Evolutionary conservation across 1,140 invertebrate species (phyloP), one percentile per base, ranked within the genome.

Genomic region (Diachasmimorpha longicaudata): DNA sequence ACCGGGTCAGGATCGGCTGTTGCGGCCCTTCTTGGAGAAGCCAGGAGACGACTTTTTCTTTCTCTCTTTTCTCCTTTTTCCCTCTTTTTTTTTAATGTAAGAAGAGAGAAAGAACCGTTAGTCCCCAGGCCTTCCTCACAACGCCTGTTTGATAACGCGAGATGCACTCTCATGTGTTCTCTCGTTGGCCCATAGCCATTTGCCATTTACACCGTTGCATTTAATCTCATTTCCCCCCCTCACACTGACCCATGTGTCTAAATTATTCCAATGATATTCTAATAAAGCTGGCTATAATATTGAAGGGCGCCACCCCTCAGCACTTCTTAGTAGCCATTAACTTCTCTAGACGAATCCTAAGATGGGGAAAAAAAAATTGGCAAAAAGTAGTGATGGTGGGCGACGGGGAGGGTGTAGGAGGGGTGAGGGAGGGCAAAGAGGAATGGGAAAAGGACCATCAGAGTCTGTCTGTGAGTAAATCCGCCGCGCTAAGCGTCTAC

Each of bases 21-120:
- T 0, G 11, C 25, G 74, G 68, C 74, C 74, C 74, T 76, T 76
- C 74, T 76, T 71, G 37, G 74, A 75, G 74, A 75, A 75, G 68
- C 74, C 36, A 58, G 31, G 37, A 71, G 66, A 68, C 31, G 0
- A 71, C 21, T 71, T 71, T 76, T 72, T 52, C 39, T 25, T 70
- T 16, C 16, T 14, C 36, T 70, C 37, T 63, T 63, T 63, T 11
- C 58, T 63, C 21, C 23, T 19, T 23, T 25, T 25, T 23, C 14
- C 23, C 19, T 31, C 23, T 63, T 25, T 63, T 63, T 58, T 25
- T n/a, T 67, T 9, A 31, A 39, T 69, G 19, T 42, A 66, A 58
- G 25, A 55, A 44, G 48, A 52, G 48, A 52, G 48, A 19, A 37
- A 21, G 42, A 76, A 76, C 74, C 74, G 74, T 76, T 76, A 76